Base-by-base conservation (phyloP, 2,888 invertebrate genomes). In the Leptinotarsa tumamoca region DNA sequence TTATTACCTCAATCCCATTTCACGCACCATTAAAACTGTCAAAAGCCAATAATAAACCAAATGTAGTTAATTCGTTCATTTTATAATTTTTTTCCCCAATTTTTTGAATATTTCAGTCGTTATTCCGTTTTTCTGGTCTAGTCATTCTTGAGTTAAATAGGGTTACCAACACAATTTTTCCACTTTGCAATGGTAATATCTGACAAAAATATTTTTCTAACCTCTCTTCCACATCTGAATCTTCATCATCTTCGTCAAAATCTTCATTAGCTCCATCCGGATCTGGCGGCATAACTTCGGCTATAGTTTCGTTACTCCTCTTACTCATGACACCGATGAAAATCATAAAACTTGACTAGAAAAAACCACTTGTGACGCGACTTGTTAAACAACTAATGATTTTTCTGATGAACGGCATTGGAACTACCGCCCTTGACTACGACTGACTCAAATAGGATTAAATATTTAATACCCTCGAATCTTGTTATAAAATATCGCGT, bases 401-500 rank as follows among this genome's bases (percentile, higher is more conserved):
- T 52, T 63, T 58, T 21, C 54, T 76, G 76, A 73, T 73, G 52
- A 73, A 68, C 66, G 67, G 21, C 66, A 63, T 66, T 66, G 43
- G 54, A 54, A 52, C 72, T 68, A 51, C 54, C 72, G 67, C 70
- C 77, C 77, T 77, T 74, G 74, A 71, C 71, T 66, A 72, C 58
- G 68, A 69, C 67, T 71, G 74, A 66, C 70, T 49, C 51, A 67
- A 74, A 77, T 77, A 69, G 49, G 77, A 77, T 77, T 77, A 77
- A 56, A 27, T 56, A 52, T 66, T 61, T 74, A 77, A 77, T 77
- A 71, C 74, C 18, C 66, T 66, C 71, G 71, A 77, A 77, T 77
- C 77, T 77, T 77, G 77, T 77, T 77, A 77, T 74, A 74, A 73
- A 74, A 71, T 73, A 71, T 49, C 61, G 63, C 50, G 71, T 76